phyloP scores from a whole-genome alignment of 1,140 invertebrate genomes.

The Ceratosolen fusciceps region DNA sequence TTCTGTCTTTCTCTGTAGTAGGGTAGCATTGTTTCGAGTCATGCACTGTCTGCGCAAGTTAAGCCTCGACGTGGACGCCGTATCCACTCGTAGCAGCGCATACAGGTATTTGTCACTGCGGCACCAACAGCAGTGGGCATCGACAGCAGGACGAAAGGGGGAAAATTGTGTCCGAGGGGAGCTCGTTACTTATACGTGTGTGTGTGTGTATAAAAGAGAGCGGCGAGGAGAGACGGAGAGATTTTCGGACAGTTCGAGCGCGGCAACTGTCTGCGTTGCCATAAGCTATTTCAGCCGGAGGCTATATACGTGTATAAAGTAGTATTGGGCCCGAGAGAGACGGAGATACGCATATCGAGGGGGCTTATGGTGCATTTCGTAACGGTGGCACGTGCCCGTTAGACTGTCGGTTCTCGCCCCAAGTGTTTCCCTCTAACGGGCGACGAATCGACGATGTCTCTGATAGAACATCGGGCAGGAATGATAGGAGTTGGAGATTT shows the following conservation, averaged over 20 bases:
- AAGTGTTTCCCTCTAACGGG: conserved; percentile 16
- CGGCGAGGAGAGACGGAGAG: conserved; percentile 10
- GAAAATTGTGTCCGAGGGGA: conserved; percentile 9
- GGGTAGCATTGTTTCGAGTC: not conserved
- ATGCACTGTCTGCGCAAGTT: not conserved
- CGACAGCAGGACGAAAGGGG: not conserved
- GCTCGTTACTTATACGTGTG: not conserved
- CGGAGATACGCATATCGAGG: conserved; percentile 4
- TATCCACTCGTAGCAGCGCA: not conserved
- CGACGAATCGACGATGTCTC: not conserved
- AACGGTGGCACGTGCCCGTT: conserved; percentile 63
- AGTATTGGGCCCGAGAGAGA: conserved; percentile 14
- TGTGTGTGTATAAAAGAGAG: conserved; percentile 1
- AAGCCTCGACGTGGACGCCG: not conserved
- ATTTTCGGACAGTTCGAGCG: not conserved
- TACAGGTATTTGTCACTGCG: conserved; percentile 17
- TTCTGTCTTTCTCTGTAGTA: not conserved
- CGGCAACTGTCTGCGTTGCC: conserved; percentile 24
- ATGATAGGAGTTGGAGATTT: conserved; percentile 9
- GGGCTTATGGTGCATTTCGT: conserved; percentile 51
- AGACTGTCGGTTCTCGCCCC: conserved; percentile 14
- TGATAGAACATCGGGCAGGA: not conserved
- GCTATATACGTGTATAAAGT: conserved; percentile 3
- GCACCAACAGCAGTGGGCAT: conserved; percentile 14
- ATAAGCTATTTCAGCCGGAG: not conserved